Conservation (phyloP, 2,888 invertebrate genomes). For the Drosophila suboccidentalis region DNA sequence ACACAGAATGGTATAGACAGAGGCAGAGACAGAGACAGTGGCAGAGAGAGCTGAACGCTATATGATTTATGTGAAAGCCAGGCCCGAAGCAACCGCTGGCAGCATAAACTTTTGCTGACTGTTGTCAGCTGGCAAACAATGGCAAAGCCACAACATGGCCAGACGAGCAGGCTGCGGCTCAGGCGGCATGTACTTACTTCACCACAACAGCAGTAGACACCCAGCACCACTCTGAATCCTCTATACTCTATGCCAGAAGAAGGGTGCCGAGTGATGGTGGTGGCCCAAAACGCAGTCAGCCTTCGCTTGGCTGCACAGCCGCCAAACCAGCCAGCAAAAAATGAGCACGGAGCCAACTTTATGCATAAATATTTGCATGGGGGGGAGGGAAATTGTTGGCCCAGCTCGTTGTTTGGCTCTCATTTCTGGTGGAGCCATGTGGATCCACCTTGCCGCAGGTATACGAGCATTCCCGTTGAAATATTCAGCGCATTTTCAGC, state of each 20-base stretch:
- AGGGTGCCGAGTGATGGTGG: slow-evolving; percentile 16
- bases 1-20: slow-evolving; percentile 11
- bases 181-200: slow-evolving; percentile 37
- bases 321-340: slow-evolving; percentile 54
- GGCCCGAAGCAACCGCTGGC: slow-evolving; percentile 65
- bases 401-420: slow-evolving; percentile 18
- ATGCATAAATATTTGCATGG: slow-evolving; percentile 77
- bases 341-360: slow-evolving; percentile 79
- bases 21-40: slow-evolving; percentile 25
- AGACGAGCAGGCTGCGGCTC: slow-evolving; percentile 45
- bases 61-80: slow-evolving; percentile 78
- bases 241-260: slow-evolving; percentile 4
- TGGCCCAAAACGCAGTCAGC: slow-evolving; percentile 23
- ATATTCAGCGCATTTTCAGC: slow-evolving; percentile 65
- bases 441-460: slow-evolving; percentile 41
- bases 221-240: slow-evolving; percentile 5
- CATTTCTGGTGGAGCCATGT: slow-evolving; percentile 22
- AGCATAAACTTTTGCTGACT: slow-evolving; percentile 78
- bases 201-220: slow-evolving; percentile 29
- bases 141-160: slow-evolving; percentile 75
- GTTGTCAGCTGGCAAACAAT: slow-evolving; percentile 80
- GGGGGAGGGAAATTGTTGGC: not conserved
- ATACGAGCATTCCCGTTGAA: slow-evolving; percentile 25
- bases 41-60: slow-evolving; percentile 27
- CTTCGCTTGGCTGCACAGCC: slow-evolving; percentile 53